Evolutionary conservation across 1,140 invertebrate genomes (phyloP), one percentile per base, ranked within the genome.

Genomic region (Teleogryllus occipitalis): DNA sequence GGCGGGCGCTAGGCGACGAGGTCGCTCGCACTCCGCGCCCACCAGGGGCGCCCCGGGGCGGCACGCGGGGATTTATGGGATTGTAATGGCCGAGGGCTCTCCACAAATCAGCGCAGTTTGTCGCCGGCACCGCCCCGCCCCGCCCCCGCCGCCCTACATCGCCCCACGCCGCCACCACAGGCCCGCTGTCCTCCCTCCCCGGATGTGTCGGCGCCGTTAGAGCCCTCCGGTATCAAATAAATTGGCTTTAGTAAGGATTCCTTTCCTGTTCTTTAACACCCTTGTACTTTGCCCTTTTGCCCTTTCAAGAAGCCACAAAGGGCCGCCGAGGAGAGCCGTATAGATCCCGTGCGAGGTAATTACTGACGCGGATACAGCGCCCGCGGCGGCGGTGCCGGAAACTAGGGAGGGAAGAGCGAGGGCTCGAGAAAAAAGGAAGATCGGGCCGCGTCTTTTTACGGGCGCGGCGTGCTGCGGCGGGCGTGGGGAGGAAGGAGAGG

Each of bases 221-320:
- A 18, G 54, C 18, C 54, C 54, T 65, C 10, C 18, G 54, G 54
- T 65, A 65, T 65, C 54, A 65, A 65, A 65, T 65, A 65, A 65
- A 65, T 65, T 65, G 54, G 54, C 54, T 65, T 65, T 65, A 65
- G 54, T 65, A 65, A 65, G 54, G 54, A 65, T 65, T 65, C 54
- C 54, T 65, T 65, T 65, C 54, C 54, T 65, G 54, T 65, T 65
- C 54, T 65, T 65, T 65, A 65, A 65, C 54, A 65, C 54, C 54
- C 54, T 65, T 65, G 54, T 65, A 65, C 54, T 65, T 18, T 65
- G 54, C 54, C 54, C 54, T 65, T 65, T 65, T 65, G 54, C 54
- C 54, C 54, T 65, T 65, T 65, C 54, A 65, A 65, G 54, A 65
- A 65, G 54, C 54, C 54, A 65, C 54, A 65, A 65, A 65, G 54